phyloP scores from a whole-genome alignment of 2,797 vertebrate species.

The Notolepis coatsorum region DNA sequence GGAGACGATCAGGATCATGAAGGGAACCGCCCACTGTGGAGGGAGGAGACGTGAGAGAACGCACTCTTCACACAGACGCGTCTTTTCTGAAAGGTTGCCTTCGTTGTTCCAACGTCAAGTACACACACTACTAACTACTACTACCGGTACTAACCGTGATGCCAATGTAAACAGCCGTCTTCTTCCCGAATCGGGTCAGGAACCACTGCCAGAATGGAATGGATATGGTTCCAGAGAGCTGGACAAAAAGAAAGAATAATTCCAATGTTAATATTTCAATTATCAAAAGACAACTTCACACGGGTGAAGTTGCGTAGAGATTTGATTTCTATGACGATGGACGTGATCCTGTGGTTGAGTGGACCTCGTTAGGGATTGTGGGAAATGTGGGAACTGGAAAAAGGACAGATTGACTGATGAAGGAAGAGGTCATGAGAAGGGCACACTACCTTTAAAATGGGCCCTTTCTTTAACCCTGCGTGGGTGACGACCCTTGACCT shows the following conservation, averaged over 20 bases:
- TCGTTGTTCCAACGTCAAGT: no score
- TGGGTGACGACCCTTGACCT: conserved; percentile 35
- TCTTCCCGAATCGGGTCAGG: conserved; percentile 93
- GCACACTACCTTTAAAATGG: conserved; percentile 15
- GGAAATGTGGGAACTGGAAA: conserved; percentile 6
- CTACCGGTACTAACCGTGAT: conserved; percentile 83
- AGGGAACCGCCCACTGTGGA: conserved; percentile 90
- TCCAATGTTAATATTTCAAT: background rate
- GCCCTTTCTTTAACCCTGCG: conserved; percentile 7
- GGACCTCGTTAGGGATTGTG: background rate
- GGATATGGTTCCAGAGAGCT: conserved; percentile 90
- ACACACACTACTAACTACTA: background rate
- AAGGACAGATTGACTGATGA: background rate
- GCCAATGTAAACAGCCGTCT: conserved; percentile 89
- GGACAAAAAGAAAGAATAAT: conserved; percentile 11
- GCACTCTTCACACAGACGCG: no score
- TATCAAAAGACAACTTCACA: background rate
- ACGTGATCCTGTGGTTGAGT: background rate
- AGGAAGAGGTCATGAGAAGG: conserved; percentile 29
- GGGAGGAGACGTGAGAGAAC: background rate
- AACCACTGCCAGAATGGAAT: conserved; percentile 98
- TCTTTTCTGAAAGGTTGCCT: no score
- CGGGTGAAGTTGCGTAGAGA: background rate
- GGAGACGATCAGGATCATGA: conserved; percentile 87
- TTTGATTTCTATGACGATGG: background rate